These are phyloP conservation scores for Pluvialis apricaria DNA, from an alignment of 2,113 vertebrate species.

Conservation along the genomic window DNA sequence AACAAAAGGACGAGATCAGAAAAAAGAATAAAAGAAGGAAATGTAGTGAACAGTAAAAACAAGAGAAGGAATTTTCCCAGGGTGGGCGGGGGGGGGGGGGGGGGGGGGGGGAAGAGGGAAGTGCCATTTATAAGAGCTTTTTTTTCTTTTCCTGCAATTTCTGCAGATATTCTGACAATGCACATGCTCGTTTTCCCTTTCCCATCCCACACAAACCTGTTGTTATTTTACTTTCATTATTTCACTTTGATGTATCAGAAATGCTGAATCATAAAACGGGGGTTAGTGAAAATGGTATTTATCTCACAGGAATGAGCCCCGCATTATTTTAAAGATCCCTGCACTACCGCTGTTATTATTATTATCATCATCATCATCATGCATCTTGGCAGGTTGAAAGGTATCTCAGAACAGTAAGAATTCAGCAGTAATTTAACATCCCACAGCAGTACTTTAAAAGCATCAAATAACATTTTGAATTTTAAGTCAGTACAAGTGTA, in stretches of 20 bases:
- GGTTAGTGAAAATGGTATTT: slow-evolving; percentile 60
- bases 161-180: slow-evolving; percentile 30
- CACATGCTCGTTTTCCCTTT: slow-evolving; percentile 8
- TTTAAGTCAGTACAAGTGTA: slow-evolving; percentile 36
- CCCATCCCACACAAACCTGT: slow-evolving; percentile 52
- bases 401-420: slow-evolving; percentile 51
- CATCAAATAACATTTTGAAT: slow-evolving; percentile 52
- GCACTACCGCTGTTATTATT: not conserved
- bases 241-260: slow-evolving; percentile 42
- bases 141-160: not conserved
- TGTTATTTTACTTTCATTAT: slow-evolving; percentile 60
- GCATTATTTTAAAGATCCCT: slow-evolving; percentile 46
- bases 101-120: not conserved
- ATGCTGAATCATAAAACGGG: slow-evolving; percentile 54
- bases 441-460: slow-evolving; percentile 27
- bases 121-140: not conserved
- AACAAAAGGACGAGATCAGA: slow-evolving; percentile 52
- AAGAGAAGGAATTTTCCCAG: not conserved
- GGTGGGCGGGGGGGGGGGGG: not conserved
- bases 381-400: slow-evolving; percentile 64
- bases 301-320: slow-evolving; percentile 19
- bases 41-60: slow-evolving; percentile 33
- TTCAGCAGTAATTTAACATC: slow-evolving; percentile 59
- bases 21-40: slow-evolving; percentile 29
- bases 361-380: slow-evolving; percentile 11